Evolutionary conservation across 1,140 invertebrate genomes (phyloP).

Genomic region (Neocloeon triangulifer): DNA sequence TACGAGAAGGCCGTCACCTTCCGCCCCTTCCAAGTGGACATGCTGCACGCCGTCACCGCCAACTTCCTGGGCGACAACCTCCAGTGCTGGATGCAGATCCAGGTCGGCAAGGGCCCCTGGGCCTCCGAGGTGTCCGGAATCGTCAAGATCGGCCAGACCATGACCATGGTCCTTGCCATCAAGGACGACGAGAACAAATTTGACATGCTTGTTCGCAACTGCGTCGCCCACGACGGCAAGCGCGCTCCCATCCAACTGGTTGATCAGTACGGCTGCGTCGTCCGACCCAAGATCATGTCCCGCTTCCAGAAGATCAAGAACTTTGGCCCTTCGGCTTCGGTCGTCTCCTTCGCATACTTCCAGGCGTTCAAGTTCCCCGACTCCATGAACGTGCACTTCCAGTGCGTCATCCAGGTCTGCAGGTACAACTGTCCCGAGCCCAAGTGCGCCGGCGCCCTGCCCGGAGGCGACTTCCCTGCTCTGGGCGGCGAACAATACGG

Average conservation of each 20-base stretch:
- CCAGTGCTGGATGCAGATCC: constrained; percentile 92
- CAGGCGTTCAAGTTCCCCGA: constrained; percentile 93
- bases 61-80: constrained; percentile 88
- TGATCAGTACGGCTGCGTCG: constrained; percentile 77
- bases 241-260: constrained; percentile 78
- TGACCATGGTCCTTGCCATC: constrained; percentile 88
- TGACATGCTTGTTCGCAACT: constrained; percentile 83
- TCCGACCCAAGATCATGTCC: constrained; percentile 75
- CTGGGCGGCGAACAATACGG: constrained; percentile 9
- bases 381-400: constrained; percentile 93
- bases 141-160: constrained; percentile 86
- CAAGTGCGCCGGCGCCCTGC: constrained; percentile 41
- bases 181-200: constrained; percentile 92
- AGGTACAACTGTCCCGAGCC: constrained; percentile 81
- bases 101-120: constrained; percentile 85
- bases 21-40: constrained; percentile 81
- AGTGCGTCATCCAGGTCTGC: constrained; percentile 88
- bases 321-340: constrained; percentile 79
- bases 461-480: constrained; percentile 26
- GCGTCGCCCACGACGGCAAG: constrained; percentile 83
- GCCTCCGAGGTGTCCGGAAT: constrained; percentile 84
- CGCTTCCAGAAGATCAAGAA: constrained; percentile 92
- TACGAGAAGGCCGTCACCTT: constrained; percentile 89
- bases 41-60: constrained; percentile 78
- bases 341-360: constrained; percentile 87